These are phyloP conservation scores for Sphecodes monilicornis DNA, from an alignment of 2,888 invertebrate genomes.

Conservation along the genomic window DNA sequence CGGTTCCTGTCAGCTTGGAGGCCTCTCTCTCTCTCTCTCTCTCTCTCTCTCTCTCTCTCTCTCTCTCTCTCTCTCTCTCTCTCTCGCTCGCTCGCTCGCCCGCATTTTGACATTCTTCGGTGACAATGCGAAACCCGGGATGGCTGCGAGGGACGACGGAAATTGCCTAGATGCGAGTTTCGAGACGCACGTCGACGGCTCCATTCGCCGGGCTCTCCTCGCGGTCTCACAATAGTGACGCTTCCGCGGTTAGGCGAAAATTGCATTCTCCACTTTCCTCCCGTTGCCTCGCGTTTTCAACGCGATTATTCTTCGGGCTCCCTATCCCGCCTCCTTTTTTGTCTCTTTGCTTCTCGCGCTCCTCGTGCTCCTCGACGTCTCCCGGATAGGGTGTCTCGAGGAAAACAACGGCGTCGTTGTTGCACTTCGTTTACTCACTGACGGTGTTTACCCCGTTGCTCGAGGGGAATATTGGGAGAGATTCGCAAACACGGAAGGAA, in stretches of 20 bases:
- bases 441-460: conserved; percentile 63
- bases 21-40: background rate
- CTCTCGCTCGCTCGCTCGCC: too few species aligned
- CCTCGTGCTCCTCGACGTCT: background rate
- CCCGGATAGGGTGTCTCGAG: conserved; percentile 35
- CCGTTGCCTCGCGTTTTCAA: conserved; percentile 9
- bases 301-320: background rate
- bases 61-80: conserved; percentile 13
- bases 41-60: background rate
- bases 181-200: conserved; percentile 24
- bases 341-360: background rate
- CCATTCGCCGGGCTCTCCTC: conserved; percentile 20
- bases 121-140: conserved; percentile 50
- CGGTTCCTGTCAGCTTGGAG: conserved; percentile 24
- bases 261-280: conserved; percentile 62
- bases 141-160: conserved; percentile 27
- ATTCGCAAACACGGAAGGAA: conserved; percentile 57
- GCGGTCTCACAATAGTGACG: conserved; percentile 55
- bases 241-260: conserved; percentile 74
- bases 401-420: conserved; percentile 68
- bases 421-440: conserved; percentile 65
- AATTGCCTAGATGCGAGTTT: conserved; percentile 57
- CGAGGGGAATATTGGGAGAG: conserved; percentile 62
- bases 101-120: conserved; percentile 47
- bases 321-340: conserved; percentile 1